These are phyloP conservation scores for Andricus quercusramuli DNA, from an alignment of 2,888 invertebrate genomes.

Conservation along the genomic window DNA sequence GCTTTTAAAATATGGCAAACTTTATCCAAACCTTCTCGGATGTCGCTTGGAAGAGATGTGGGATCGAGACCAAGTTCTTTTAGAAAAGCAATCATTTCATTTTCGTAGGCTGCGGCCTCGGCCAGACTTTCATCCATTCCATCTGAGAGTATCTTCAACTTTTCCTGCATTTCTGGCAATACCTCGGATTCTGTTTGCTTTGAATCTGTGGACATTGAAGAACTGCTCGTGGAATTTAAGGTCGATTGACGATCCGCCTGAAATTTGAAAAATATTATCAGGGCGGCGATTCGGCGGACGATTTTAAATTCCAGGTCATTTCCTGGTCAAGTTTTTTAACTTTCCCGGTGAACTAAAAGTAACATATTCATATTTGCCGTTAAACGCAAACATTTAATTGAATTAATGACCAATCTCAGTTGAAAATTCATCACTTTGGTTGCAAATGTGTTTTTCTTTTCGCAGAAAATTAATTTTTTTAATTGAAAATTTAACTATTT, in stretches of 20 bases:
- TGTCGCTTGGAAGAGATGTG: slow-evolving; percentile 61
- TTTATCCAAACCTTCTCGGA: slow-evolving; percentile 65
- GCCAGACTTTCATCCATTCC: slow-evolving; percentile 67
- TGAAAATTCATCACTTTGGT: too few relatives aligned
- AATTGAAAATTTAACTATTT: too few relatives aligned
- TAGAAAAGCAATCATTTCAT: slow-evolving; percentile 64
- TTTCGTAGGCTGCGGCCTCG: slow-evolving; percentile 63
- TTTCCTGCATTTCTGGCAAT: slow-evolving; percentile 43
- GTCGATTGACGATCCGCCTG: slow-evolving; percentile 11
- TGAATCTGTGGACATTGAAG: slow-evolving; percentile 11
- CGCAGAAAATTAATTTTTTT: too few relatives aligned
- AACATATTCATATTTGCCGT: too few relatives aligned
- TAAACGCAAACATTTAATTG: too few relatives aligned
- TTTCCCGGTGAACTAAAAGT: too few relatives aligned
- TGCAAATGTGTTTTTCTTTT: too few relatives aligned
- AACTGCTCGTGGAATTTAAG: slow-evolving; percentile 2
- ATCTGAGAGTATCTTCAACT: slow-evolving; percentile 59
- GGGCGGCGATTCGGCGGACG: too few relatives aligned
- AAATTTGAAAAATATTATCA: neutral
- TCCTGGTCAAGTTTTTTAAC: too few relatives aligned
- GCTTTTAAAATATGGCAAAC: slow-evolving; percentile 62
- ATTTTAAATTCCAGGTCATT: too few relatives aligned
- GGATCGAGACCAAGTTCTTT: slow-evolving; percentile 63
- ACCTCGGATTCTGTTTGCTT: slow-evolving; percentile 24
- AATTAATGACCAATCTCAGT: too few relatives aligned